Evolutionary conservation across 2,888 invertebrate species (phyloP), one percentile per base, ranked within the genome.

Genomic region (Ophonus ardosiacus): DNA sequence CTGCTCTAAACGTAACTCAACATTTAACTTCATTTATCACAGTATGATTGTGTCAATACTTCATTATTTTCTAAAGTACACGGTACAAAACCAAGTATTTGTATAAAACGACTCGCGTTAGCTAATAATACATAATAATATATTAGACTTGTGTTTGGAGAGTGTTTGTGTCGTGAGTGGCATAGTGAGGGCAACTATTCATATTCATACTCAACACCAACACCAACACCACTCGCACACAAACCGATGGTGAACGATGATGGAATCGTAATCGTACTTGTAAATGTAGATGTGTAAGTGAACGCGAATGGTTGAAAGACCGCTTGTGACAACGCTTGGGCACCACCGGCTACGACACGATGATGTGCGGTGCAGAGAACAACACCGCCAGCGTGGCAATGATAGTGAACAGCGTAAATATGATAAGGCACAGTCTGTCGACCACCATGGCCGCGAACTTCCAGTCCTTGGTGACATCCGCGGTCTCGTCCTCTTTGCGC

Each of bases 371-470:
- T 93, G 98, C 98, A 93, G 97, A 97, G 93, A 97, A 96, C 92
- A 98, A 96, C 94, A 98, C 98, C 94, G 97, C 97, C 94, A 98
- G 96, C 93, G 98, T 98, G 93, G 98, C 97, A 93, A 98, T 96
- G 94, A 98, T 97, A 93, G 98, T 98, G 95, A 98, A 98, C 94
- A 97, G 95, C 93, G 98, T 98, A 96, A 99, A 99, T 94, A 98
- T 96, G 95, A 98, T 98, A 95, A 99, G 97, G 96, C 99, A 99
- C 95, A 98, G 95, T 95, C 98, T 96, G 95, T 99, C 99, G 94
- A 99, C 98, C 93, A 99, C 98, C 98, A 98, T 98, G 93, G 98
- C 98, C 92, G 98, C 98, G 94, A 98, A 99, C 94, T 98, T 98
- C 99, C 99, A 99, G 96, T 98, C 98, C 94, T 97, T 97, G 92